phyloP scores from a whole-genome alignment of 2,888 invertebrate genomes.

The Saturnia japonica region DNA sequence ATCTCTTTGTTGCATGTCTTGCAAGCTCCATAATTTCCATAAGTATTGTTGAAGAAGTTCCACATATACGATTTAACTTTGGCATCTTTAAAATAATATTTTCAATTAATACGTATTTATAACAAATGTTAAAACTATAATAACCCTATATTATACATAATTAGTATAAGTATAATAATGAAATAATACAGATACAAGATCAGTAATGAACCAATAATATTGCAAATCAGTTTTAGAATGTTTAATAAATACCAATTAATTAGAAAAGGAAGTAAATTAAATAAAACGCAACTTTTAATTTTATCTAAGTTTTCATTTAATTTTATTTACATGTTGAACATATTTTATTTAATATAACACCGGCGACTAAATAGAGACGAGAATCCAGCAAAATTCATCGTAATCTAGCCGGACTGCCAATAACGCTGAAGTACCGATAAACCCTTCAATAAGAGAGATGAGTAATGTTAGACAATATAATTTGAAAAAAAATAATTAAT shows the following conservation, averaged over 20 bases:
- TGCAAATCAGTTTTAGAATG: not conserved
- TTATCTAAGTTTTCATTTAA: not conserved
- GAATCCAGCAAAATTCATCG: not conserved
- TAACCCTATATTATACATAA: no score
- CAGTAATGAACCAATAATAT: not conserved
- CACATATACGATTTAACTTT: not conserved
- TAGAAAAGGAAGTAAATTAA: not conserved
- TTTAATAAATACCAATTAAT: not conserved
- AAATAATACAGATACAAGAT: not conserved
- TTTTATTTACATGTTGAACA: not conserved
- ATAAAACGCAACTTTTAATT: not conserved
- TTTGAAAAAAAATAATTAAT: no score
- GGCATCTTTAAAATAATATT: not conserved
- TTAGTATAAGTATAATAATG: not conserved
- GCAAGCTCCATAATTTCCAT: not conserved
- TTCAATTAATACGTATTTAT: not conserved
- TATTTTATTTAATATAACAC: not conserved
- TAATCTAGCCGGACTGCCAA: not conserved
- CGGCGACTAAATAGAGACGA: not conserved
- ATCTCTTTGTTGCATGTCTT: not conserved
- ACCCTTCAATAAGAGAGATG: no score
- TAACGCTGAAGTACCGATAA: not conserved
- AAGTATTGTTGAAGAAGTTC: not conserved
- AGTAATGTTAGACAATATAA: no score
- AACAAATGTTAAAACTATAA: not conserved